Percentiles rank a stretch among this genome's conserved stretches.
Conservation (phyloP, 2,113 vertebrate species). For the Vidua chalybeata region DNA sequence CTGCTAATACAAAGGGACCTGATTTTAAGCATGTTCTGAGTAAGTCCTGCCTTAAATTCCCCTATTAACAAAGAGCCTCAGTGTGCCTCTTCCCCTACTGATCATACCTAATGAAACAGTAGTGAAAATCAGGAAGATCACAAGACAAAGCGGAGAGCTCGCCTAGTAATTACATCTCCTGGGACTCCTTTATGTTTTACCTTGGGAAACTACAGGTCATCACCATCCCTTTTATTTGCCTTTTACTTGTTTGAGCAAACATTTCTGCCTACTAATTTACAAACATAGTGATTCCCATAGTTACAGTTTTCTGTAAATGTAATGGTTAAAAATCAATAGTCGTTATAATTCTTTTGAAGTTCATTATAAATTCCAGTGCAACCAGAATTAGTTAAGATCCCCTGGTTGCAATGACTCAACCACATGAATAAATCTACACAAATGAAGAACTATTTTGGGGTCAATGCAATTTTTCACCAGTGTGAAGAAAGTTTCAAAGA, state of each 20-base stretch:
- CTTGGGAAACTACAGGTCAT: background rate
- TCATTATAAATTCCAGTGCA: background rate
- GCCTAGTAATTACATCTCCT: background rate
- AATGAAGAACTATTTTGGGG: background rate
- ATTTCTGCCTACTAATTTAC: background rate
- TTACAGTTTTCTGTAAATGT: background rate
- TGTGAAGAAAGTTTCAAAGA: background rate
- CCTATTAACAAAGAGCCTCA: background rate
- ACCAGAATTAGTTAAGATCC: background rate
- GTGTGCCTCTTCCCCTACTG: background rate
- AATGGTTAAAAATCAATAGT: constrained; percentile 21
- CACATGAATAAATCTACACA: constrained; percentile 1
- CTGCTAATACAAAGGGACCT: background rate
- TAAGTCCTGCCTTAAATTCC: background rate
- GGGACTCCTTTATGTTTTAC: background rate
- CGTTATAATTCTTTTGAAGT: background rate
- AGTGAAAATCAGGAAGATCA: background rate
- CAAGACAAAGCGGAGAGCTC: background rate
- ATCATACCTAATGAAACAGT: background rate
- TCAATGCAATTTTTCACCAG: background rate
- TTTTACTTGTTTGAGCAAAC: background rate
- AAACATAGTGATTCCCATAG: background rate
- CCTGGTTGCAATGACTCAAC: background rate
- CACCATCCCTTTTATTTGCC: background rate
- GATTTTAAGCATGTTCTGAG: background rate